Base-by-base conservation (phyloP, 1,140 invertebrate species). In the Drosophila bifasciata region DNA sequence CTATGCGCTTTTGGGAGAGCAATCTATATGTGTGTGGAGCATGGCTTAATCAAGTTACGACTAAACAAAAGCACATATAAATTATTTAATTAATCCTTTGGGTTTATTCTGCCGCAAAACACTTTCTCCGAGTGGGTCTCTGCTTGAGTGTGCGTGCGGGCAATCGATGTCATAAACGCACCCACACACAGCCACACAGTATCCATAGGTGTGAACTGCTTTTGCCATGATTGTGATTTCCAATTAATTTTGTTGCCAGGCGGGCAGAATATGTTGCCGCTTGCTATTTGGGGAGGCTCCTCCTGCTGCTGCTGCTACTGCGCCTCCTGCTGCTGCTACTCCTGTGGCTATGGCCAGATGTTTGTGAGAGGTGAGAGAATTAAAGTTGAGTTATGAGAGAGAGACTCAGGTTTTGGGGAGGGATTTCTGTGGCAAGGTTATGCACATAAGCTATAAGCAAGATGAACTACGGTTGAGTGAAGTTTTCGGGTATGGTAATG, bases 11-110 rank as follows among this genome's bases (percentile, higher is more conserved):
- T 69, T 69, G 63, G 56, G 61, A 32, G 28, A 32, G 8, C 7
- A 3, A 32, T 36, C 5, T 25, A 1, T 13, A 7, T 76, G 63
- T 71, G 63, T 64, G 62, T 74, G 73, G 7, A 44, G 66, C 72
- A 72, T 61, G 75, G 69, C 77, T 86, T 85, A 85, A 85, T 85
- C 81, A 85, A 85, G 62, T 85, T 85, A 85, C 81, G 68, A 58
- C 73, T 66, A 74, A 85, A 77, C 83, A 88, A 85, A 86, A 86
- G 81, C 81, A 69, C 77, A 85, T 81, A 86, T 88, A 85, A 85
- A 86, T 85, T 85, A 88, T 85, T 85, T 85, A 85, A 85, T 85
- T 85, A 85, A 86, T 85, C 81, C 81, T 77, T 88, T 80, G 77
- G 77, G 70, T 77, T 77, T 77, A 77, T 77, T 77, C 63, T 67